A percentile compares a stretch with the other conserved stretches of the same genome.
These are phyloP conservation scores for Venusia cambrica DNA, from an alignment of 2,888 invertebrate species.

Conservation along the genomic window DNA sequence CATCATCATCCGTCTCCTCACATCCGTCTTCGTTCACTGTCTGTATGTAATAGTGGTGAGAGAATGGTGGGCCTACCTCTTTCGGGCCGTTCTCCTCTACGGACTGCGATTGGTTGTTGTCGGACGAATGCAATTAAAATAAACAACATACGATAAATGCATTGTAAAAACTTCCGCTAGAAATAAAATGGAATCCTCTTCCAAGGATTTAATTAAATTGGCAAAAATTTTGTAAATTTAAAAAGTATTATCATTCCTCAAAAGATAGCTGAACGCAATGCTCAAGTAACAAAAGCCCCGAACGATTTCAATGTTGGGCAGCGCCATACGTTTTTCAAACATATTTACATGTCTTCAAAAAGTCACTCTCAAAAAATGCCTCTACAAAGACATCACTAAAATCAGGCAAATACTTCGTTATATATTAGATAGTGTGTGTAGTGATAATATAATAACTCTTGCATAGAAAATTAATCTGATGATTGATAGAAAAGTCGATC, in stretches of 20 bases:
- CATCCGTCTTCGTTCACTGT: conserved; percentile 51
- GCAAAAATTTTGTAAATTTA: conserved; percentile 57
- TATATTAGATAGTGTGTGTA: conserved; percentile 73
- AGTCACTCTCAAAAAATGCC: conserved; percentile 71
- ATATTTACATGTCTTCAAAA: conserved; percentile 73
- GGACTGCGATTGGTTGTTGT: conserved; percentile 80
- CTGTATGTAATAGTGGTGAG: conserved; percentile 53
- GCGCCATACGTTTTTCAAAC: conserved; percentile 60
- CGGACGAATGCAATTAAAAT: conserved; percentile 81
- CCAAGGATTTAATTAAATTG: conserved; percentile 53
- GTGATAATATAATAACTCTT: conserved; percentile 76
- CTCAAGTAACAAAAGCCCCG: conserved; percentile 71
- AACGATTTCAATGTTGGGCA: conserved; percentile 70
- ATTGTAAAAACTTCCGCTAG: conserved; percentile 72
- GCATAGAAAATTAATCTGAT: conserved; percentile 76
- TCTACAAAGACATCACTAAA: conserved; percentile 77
- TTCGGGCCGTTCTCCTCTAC: conserved; percentile 80
- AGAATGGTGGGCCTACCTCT: conserved; percentile 75
- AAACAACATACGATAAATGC: conserved; percentile 79
- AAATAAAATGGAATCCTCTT: conserved; percentile 63
- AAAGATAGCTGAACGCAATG: conserved; percentile 53
- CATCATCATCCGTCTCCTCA: conserved; percentile 35
- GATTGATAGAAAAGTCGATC: conserved; percentile 78
- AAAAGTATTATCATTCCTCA: conserved; percentile 69
- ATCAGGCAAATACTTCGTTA: conserved; percentile 72